A percentile compares a stretch with the other conserved stretches of the same genome.
Conservation (phyloP, 92 coral and sea anemone genomes). For the Plumapathes pennacea region DNA sequence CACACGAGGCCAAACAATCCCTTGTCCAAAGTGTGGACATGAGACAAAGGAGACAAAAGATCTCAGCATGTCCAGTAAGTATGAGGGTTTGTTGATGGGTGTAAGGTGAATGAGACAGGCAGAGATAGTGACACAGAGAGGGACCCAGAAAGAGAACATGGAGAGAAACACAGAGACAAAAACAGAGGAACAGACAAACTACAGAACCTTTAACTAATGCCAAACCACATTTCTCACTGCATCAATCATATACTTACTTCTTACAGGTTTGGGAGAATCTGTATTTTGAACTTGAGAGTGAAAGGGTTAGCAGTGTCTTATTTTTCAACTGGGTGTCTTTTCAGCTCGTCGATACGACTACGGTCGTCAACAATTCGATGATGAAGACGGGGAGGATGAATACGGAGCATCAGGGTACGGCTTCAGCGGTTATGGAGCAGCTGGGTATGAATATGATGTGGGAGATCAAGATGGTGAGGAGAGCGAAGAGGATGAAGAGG, state of each 20-base stretch:
- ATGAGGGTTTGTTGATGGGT: too few relatives aligned
- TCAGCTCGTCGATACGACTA: conserved; percentile 74
- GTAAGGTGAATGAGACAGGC: too few relatives aligned
- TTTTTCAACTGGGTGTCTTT: background rate
- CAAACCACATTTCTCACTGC: background rate
- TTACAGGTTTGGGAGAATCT: background rate
- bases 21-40: conserved; percentile 95
- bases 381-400: conserved; percentile 46
- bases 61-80: conserved; percentile 96
- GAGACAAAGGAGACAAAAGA: conserved; percentile 94
- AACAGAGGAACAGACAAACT: too few relatives aligned
- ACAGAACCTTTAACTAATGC: too few relatives aligned
- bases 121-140: too few relatives aligned
- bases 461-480: conserved; percentile 37
- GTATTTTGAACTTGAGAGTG: background rate
- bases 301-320: background rate
- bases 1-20: conserved; percentile 83
- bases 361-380: conserved; percentile 64
- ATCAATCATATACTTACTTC: background rate
- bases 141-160: too few relatives aligned
- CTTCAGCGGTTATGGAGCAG: conserved; percentile 28
- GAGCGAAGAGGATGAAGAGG: conserved; percentile 27
- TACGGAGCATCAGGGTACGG: conserved; percentile 50
- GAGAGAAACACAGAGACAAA: too few relatives aligned
- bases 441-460: conserved; percentile 31